phyloP scores from a whole-genome alignment of 92 coral and sea anemone genomes.

The Zoanthus solanderi region DNA sequence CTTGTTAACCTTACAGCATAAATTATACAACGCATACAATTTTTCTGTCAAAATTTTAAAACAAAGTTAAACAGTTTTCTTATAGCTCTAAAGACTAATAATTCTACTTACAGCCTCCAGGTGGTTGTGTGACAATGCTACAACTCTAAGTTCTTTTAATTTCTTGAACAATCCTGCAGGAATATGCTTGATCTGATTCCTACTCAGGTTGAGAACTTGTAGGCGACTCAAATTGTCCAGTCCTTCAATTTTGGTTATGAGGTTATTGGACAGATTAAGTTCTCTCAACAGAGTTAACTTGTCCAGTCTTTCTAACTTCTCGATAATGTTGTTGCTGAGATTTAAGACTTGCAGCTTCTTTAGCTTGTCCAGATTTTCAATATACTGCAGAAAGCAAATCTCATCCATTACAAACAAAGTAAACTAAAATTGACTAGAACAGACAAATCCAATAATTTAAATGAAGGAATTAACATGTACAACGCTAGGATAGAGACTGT shows the following conservation, averaged over 20 bases:
- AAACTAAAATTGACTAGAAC: too few species aligned
- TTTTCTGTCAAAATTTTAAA: neutral
- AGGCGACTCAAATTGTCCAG: conserved; percentile 77
- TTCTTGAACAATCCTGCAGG: conserved; percentile 86
- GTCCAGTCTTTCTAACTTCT: conserved; percentile 93
- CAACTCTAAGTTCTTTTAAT: conserved; percentile 75
- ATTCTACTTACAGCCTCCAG: conserved; percentile 79
- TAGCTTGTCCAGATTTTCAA: conserved; percentile 90
- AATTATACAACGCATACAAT: too few species aligned
- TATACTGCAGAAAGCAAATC: conserved; percentile 66
- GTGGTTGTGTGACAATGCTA: conserved; percentile 83
- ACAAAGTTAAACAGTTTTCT: neutral
- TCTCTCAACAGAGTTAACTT: conserved; percentile 83
- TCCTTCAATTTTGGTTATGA: conserved; percentile 86
- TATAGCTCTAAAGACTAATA: too few species aligned
- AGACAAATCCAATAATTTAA: too few species aligned
- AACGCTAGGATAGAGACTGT: too few species aligned
- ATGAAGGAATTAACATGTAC: too few species aligned
- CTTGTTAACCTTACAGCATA: neutral
- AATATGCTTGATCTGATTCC: conserved; percentile 78
- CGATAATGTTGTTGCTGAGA: conserved; percentile 90
- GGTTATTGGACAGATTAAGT: conserved; percentile 88
- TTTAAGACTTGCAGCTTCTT: conserved; percentile 75
- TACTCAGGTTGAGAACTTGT: conserved; percentile 85
- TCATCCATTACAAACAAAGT: neutral